Conservation (phyloP, 2,797 vertebrate species). For the Gadopsis marmoratus region DNA sequence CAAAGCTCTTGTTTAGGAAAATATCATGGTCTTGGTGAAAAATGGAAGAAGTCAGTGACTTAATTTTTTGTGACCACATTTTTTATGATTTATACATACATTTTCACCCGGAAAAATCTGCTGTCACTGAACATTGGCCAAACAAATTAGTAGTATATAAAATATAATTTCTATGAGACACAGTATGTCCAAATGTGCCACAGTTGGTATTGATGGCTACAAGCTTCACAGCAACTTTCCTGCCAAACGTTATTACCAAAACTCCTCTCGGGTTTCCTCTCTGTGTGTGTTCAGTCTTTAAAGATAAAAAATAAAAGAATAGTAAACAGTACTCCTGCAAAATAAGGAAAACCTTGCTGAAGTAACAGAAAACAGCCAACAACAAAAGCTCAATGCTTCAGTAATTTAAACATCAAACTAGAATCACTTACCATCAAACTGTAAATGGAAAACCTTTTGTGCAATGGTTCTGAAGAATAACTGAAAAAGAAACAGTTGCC, state of each 20-base stretch:
- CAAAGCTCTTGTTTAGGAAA: background rate
- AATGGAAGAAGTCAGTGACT: slow-evolving; percentile 19
- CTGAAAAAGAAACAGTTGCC: background rate
- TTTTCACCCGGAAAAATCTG: background rate
- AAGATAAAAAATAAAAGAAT: background rate
- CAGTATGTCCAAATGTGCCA: too few relatives aligned
- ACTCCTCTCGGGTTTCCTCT: background rate
- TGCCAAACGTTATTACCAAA: background rate
- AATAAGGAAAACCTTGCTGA: background rate
- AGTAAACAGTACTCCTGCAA: too few relatives aligned
- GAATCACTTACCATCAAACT: background rate
- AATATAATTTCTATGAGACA: too few relatives aligned
- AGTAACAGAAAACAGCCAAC: background rate
- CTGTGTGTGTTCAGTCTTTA: slow-evolving; percentile 5
- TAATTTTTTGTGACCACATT: background rate
- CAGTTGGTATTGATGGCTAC: background rate
- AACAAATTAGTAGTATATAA: too few relatives aligned
- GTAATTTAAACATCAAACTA: slow-evolving; percentile 9
- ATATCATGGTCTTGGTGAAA: slow-evolving; percentile 7
- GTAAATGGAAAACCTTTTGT: background rate
- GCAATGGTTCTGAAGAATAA: background rate
- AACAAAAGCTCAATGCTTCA: background rate
- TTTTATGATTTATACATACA: background rate
- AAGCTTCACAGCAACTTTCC: slow-evolving; percentile 1
- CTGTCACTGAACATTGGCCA: background rate